Conservation (phyloP, 1,140 invertebrate species). For the Charaxes varanes region DNA sequence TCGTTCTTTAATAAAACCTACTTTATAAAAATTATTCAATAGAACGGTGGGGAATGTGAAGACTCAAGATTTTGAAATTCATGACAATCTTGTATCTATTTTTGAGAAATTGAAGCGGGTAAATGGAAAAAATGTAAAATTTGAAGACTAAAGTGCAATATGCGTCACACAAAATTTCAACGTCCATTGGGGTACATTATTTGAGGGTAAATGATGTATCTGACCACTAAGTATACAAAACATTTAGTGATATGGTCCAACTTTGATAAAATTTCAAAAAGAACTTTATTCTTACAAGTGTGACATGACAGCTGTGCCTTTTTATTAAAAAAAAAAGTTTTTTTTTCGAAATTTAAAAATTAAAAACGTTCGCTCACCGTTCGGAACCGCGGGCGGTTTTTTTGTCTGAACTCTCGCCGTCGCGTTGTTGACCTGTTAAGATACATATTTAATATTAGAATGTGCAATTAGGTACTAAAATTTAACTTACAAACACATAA, state of each 20-base stretch:
- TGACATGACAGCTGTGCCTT: too few relatives aligned
- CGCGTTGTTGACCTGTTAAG: slow-evolving; percentile 94
- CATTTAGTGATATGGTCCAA: background rate
- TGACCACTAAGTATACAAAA: background rate
- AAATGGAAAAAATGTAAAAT: too few relatives aligned
- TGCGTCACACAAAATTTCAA: too few relatives aligned
- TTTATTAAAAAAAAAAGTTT: background rate
- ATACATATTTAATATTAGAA: slow-evolving; percentile 34
- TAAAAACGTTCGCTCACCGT: slow-evolving; percentile 82
- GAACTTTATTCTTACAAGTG: too few relatives aligned
- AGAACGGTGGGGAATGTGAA: too few relatives aligned
- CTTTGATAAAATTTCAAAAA: too few relatives aligned
- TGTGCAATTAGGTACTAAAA: background rate
- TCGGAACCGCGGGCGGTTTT: slow-evolving; percentile 94
- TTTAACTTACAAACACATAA: background rate
- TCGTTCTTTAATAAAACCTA: too few relatives aligned
- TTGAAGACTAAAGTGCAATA: too few relatives aligned
- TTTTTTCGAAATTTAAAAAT: background rate
- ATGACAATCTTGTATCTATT: too few relatives aligned
- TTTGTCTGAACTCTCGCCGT: slow-evolving; percentile 98
- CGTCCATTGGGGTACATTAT: slow-evolving; percentile 1
- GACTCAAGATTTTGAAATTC: too few relatives aligned
- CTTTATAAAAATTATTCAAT: too few relatives aligned
- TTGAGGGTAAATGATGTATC: background rate
- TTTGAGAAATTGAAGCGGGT: too few relatives aligned